Evolutionary conservation across 2,888 invertebrate genomes (phyloP).

Genomic region (Hololepta plana): DNA sequence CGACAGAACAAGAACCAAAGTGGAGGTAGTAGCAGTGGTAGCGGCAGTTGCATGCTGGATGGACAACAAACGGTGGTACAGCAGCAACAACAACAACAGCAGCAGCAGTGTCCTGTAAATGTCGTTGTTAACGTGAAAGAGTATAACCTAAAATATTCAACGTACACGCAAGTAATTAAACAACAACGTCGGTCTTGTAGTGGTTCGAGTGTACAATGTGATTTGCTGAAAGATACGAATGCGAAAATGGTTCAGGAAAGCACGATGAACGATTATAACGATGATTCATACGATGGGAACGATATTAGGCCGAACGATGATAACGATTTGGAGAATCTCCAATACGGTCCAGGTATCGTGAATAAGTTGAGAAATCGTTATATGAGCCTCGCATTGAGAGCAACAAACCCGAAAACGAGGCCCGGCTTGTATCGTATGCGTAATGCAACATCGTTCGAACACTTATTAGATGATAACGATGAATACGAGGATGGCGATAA

Average conservation of each 20-base stretch:
- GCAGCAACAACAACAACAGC: no score
- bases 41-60: no score
- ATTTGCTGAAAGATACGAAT: no score
- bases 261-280: conserved; percentile 21
- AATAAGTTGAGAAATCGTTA: conserved; percentile 75
- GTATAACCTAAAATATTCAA: no score
- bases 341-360: conserved; percentile 84
- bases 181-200: conserved; percentile 19
- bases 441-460: conserved; percentile 70
- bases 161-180: no score
- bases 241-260: conserved; percentile 31
- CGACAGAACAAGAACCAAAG: no score
- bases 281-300: conserved; percentile 13
- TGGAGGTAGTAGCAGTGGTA: no score
- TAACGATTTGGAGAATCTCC: conserved; percentile 48
- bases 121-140: no score
- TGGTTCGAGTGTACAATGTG: no score
- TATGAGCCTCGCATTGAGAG: conserved; percentile 67
- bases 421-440: conserved; percentile 50
- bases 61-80: no score
- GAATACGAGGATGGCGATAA: conserved; percentile 15
- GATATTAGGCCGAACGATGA: conserved; percentile 14
- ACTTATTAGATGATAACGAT: conserved; percentile 51
- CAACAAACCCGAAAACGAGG: conserved; percentile 40
- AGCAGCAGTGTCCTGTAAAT: no score